These are phyloP conservation scores for Uropsilus gracilis DNA, from an alignment of 2,113 vertebrate genomes.

Conservation along the genomic window DNA sequence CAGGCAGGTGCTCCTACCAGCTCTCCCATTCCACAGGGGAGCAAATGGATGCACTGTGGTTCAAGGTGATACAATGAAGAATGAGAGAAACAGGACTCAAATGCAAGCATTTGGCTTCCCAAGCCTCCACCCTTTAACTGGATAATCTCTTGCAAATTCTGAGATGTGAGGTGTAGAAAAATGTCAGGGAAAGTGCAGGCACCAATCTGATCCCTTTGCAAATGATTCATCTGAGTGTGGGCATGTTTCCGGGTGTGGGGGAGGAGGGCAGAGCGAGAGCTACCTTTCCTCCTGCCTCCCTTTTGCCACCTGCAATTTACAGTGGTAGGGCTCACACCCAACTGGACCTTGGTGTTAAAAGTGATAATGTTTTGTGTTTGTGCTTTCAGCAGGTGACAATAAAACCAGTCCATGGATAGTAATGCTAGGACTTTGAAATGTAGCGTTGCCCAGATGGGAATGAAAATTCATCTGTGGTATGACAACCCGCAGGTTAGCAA, in stretches of 20 bases:
- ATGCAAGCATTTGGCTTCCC: not conserved
- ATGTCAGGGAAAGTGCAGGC: not conserved
- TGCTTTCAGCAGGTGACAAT: not conserved
- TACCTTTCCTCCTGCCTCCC: not conserved
- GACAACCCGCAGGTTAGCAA: constrained; percentile 61
- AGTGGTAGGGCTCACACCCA: not conserved
- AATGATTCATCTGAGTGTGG: constrained; percentile 39
- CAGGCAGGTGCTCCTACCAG: not conserved
- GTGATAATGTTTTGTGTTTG: constrained; percentile 71
- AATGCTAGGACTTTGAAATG: constrained; percentile 70
- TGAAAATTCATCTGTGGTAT: constrained; percentile 58
- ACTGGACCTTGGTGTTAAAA: constrained; percentile 37
- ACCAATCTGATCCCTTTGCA: not conserved
- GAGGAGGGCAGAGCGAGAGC: not conserved
- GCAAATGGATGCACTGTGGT: not conserved
- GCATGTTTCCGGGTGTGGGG: not conserved
- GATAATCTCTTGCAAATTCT: not conserved
- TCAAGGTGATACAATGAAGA: not conserved
- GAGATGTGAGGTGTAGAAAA: not conserved
- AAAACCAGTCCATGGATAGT: constrained; percentile 55
- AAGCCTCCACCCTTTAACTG: not conserved
- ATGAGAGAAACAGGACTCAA: not conserved
- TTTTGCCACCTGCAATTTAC: constrained; percentile 12
- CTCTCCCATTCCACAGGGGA: not conserved
- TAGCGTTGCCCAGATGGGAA: not conserved